Evolutionary conservation across 2,888 invertebrate species (phyloP), one percentile per base, ranked within the genome.

Genomic region (Xestoiulus laeticollis): DNA sequence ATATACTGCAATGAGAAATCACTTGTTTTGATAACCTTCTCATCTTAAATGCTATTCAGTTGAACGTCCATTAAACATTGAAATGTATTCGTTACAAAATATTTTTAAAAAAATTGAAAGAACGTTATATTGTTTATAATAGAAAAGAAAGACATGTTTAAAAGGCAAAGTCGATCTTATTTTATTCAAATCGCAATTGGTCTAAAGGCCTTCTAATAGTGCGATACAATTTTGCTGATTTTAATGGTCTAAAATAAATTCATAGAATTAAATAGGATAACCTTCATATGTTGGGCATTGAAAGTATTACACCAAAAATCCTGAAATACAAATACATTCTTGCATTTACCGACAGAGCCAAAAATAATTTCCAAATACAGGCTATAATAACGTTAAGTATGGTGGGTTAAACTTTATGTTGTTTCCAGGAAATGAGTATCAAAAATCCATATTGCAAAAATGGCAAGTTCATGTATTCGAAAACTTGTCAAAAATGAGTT

Each of bases 81-180:
- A 78, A 30, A 78, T 78, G 30, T 26, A 30, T 78, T 30, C 30
- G 78, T 78, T 78, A 78, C 78, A 78, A 78, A 78, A 78, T 78
- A 78, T 78, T 78, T 78, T 26, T 78, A 78, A 30, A 30, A 78
- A 78, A 78, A 78, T 78, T 78, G 78, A 85, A 85, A 44, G 44
- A 85, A 22, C 38, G 12, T 85, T 85, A 85, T 22, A 85, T 85
- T 85, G 85, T 85, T 43, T 38, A 26, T 38, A 32, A 8, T 4
- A n/a, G 14, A 12, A 85, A 85, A 85, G 85, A 85, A 85, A 85
- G 85, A 44, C 10, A n/a, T 85, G 85, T 85, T 85, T 85, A 22
- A 26, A 85, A 85, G 26, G 22, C 85, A 85, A 85, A 85, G 85
- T 85, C 85, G 44, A 85, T 19, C n/a, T 38, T 22, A 38, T 85